These are phyloP conservation scores for Myotis brandtii DNA, from an alignment of 2,113 vertebrate species.

Conservation along the genomic window DNA sequence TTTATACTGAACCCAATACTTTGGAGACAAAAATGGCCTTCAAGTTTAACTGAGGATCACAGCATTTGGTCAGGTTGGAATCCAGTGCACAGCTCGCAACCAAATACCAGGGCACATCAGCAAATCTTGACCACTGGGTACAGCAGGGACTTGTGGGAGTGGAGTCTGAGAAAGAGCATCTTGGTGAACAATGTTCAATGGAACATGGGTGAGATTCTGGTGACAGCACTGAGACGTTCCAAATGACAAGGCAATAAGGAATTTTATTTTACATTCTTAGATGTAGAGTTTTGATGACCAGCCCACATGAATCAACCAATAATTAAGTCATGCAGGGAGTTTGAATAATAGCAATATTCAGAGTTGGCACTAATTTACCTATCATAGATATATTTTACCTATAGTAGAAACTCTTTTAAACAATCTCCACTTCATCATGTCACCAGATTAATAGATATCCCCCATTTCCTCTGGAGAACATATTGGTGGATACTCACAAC, in stretches of 20 bases:
- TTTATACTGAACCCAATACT: not conserved
- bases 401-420: not conserved
- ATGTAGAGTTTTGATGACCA: not conserved
- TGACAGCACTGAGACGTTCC: not conserved
- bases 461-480: not conserved
- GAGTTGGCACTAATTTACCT: not conserved
- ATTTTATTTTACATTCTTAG: not conserved
- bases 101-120: not conserved
- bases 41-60: not conserved
- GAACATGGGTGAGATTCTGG: not conserved
- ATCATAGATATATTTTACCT: not conserved
- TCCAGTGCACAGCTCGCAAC: not conserved
- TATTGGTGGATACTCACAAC: no score
- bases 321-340: not conserved
- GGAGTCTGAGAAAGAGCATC: not conserved
- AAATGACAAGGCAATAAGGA: not conserved
- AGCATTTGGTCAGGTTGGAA: not conserved
- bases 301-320: not conserved
- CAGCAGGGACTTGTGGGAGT: not conserved
- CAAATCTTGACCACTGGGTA: not conserved
- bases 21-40: not conserved
- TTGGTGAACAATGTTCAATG: not conserved
- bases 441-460: not conserved
- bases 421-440: not conserved
- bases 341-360: not conserved